A percentile compares a stretch with the other conserved stretches of the same genome.
phyloP scores from a whole-genome alignment of 2,797 vertebrate species.

The Rhinogobio ventralis region DNA sequence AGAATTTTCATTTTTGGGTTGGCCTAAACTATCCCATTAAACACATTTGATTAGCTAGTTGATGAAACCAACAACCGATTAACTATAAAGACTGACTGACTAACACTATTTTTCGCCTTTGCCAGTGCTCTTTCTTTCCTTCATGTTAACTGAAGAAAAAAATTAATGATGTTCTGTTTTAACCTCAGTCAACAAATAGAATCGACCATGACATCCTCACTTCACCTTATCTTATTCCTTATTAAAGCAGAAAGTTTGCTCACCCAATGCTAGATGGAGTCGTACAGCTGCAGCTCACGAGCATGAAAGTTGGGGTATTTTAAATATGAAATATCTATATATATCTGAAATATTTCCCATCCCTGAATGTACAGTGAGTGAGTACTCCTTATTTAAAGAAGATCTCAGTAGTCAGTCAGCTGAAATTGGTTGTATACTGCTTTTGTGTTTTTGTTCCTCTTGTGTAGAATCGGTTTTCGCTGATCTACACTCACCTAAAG shows the following conservation, averaged over 20 bases:
- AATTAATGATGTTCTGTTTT: background rate
- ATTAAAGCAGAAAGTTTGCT: background rate
- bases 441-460: slow-evolving; percentile 3
- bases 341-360: background rate
- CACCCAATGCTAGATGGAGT: too few species aligned
- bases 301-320: background rate
- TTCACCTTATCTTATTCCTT: background rate
- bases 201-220: background rate
- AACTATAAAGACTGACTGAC: background rate
- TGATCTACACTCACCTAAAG: too few species aligned
- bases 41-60: background rate
- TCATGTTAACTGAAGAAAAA: background rate
- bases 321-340: too few species aligned
- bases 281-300: background rate
- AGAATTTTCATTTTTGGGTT: too few species aligned
- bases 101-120: background rate
- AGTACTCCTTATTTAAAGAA: background rate
- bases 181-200: background rate
- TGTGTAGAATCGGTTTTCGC: background rate
- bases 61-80: background rate
- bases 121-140: background rate
- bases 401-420: background rate
- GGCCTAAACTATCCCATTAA: too few species aligned
- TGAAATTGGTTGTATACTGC: too few species aligned
- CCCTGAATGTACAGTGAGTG: background rate